These are phyloP conservation scores for Drosophila serrata DNA, from an alignment of 1,140 invertebrate species.

Conservation along the genomic window DNA sequence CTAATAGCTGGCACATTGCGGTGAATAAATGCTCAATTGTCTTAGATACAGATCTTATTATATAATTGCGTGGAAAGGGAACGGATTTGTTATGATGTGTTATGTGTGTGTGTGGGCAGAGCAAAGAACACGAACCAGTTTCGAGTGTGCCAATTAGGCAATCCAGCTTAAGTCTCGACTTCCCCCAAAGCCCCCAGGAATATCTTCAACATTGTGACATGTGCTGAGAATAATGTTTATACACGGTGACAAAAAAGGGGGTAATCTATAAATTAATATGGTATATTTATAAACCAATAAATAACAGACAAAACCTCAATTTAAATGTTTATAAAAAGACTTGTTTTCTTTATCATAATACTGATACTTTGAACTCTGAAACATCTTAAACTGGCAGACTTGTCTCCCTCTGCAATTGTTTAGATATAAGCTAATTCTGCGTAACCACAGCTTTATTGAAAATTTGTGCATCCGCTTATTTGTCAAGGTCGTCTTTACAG, in stretches of 20 bases:
- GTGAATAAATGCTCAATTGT: constrained; percentile 37
- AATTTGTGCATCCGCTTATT: constrained; percentile 22
- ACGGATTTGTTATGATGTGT: constrained; percentile 7
- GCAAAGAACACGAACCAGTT: constrained; percentile 47
- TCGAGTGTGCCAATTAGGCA: constrained; percentile 56
- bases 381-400: neutral
- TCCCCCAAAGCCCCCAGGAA: constrained; percentile 8
- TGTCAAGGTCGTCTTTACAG: constrained; percentile 26
- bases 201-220: constrained; percentile 8
- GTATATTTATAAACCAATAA: neutral
- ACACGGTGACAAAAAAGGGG: neutral
- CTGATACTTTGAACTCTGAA: neutral
- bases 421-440: neutral
- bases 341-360: neutral
- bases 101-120: constrained; percentile 23
- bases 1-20: constrained; percentile 29
- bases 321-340: neutral
- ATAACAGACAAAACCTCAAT: neutral
- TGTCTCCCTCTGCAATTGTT: neutral
- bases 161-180: constrained; percentile 15
- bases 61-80: constrained; percentile 29
- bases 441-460: constrained; percentile 1
- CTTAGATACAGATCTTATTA: constrained; percentile 35
- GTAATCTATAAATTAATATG: neutral
- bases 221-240: constrained; percentile 14